Evolutionary conservation across 1,140 invertebrate genomes (phyloP).

Genomic region (Elysia chlorotica): DNA sequence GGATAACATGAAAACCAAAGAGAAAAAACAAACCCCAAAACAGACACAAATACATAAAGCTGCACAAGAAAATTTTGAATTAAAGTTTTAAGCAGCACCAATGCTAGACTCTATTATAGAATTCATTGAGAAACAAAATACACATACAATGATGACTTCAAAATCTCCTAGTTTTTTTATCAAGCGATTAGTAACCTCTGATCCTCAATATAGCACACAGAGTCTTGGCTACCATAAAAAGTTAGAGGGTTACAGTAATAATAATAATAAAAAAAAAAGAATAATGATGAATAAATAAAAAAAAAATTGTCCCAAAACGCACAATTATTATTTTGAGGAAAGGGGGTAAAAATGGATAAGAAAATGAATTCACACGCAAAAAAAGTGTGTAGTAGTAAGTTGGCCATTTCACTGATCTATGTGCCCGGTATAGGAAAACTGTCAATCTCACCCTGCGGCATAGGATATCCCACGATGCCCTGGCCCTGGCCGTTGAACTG

Average conservation of each 20-base stretch:
- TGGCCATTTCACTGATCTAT: constrained; percentile 35
- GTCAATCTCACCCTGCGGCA: constrained; percentile 49
- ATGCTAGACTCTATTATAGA: neutral
- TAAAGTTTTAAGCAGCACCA: neutral
- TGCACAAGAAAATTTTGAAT: neutral
- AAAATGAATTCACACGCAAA: no score
- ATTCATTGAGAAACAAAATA: no score
- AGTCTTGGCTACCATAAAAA: no score
- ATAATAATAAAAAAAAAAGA: neutral
- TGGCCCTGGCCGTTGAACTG: constrained; percentile 46
- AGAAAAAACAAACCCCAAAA: constrained; percentile 8
- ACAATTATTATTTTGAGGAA: constrained; percentile 2
- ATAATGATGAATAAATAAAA: neutral
- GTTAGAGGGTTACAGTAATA: no score
- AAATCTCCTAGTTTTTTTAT: no score
- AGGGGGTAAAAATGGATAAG: neutral
- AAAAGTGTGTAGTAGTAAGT: no score
- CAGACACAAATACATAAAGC: neutral
- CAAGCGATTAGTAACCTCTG: no score
- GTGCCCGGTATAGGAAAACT: constrained; percentile 30
- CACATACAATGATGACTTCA: no score
- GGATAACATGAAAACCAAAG: neutral
- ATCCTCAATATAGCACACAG: no score
- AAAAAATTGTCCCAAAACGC: neutral
- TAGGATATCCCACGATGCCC: constrained; percentile 48